Evolutionary conservation across 2,113 vertebrate species (phyloP).

Genomic region (Megaceryle maxima): DNA sequence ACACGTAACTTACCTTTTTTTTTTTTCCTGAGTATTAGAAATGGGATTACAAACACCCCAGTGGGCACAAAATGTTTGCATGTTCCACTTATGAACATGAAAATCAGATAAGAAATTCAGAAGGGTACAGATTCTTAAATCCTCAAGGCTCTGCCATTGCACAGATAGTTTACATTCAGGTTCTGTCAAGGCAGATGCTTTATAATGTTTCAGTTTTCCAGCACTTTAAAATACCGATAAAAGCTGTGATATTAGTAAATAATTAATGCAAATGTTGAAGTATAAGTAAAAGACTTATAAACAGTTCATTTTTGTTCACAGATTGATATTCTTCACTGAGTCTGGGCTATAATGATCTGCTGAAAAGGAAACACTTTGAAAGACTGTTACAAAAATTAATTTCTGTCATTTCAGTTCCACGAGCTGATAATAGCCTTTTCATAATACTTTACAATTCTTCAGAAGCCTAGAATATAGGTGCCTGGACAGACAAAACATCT

Average conservation of each 20-base stretch:
- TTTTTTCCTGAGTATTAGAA: background rate
- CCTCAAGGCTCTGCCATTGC: background rate
- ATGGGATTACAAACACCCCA: constrained; percentile 19
- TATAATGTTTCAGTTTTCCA: background rate
- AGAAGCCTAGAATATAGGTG: background rate
- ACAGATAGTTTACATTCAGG: background rate
- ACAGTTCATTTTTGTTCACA: background rate
- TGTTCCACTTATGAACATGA: background rate
- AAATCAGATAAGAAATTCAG: constrained; percentile 34
- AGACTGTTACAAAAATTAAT: background rate
- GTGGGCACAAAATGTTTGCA: background rate
- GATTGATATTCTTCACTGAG: background rate
- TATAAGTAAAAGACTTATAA: background rate
- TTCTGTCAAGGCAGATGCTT: background rate
- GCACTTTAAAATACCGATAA: background rate
- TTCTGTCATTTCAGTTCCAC: background rate
- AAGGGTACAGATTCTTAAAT: background rate
- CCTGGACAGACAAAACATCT: background rate
- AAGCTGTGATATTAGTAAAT: background rate
- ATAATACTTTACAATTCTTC: background rate
- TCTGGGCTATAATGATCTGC: background rate
- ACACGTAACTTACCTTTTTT: background rate
- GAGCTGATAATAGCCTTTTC: background rate
- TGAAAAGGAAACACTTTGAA: background rate
- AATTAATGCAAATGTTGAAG: background rate